These are phyloP conservation scores for Glaucomys volans DNA, from an alignment of 2,113 vertebrate genomes.

Conservation along the genomic window DNA sequence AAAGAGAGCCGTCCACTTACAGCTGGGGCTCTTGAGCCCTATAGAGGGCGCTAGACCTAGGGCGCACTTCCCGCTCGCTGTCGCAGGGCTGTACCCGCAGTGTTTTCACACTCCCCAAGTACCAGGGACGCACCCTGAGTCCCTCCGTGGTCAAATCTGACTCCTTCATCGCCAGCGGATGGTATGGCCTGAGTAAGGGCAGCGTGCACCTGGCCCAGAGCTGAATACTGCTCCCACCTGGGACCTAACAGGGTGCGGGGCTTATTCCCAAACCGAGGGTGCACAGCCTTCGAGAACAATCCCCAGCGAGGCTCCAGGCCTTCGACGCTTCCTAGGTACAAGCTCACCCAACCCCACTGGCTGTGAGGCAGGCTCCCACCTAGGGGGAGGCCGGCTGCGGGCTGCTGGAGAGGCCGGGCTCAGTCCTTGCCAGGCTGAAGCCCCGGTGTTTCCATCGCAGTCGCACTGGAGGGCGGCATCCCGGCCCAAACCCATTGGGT, in stretches of 20 bases:
- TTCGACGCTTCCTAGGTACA: slow-evolving; percentile 82
- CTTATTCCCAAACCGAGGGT: not conserved
- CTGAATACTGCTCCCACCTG: not conserved
- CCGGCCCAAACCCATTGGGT: slow-evolving; percentile 81
- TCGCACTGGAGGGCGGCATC: slow-evolving; percentile 75
- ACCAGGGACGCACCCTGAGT: not conserved
- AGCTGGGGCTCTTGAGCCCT: not conserved
- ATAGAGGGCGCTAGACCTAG: slow-evolving; percentile 48
- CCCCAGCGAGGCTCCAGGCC: not conserved
- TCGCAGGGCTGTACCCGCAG: accelerated
- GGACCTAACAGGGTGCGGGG: not conserved
- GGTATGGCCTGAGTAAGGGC: not conserved
- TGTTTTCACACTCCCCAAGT: not conserved
- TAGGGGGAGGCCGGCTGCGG: not conserved
- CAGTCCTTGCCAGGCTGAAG: slow-evolving; percentile 63
- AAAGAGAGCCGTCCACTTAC: not conserved
- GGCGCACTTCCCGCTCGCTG: not conserved
- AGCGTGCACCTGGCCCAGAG: too few species aligned
- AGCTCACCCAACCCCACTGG: slow-evolving; percentile 79
- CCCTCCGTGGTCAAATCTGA: not conserved
- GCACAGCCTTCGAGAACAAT: not conserved
- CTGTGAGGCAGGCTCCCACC: slow-evolving; percentile 79
- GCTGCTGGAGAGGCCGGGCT: slow-evolving; percentile 72
- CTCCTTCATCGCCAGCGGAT: not conserved
- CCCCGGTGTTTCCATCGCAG: slow-evolving; percentile 76